Base-by-base conservation (phyloP, 2,113 vertebrate species). In the Grammomys surdaster region DNA sequence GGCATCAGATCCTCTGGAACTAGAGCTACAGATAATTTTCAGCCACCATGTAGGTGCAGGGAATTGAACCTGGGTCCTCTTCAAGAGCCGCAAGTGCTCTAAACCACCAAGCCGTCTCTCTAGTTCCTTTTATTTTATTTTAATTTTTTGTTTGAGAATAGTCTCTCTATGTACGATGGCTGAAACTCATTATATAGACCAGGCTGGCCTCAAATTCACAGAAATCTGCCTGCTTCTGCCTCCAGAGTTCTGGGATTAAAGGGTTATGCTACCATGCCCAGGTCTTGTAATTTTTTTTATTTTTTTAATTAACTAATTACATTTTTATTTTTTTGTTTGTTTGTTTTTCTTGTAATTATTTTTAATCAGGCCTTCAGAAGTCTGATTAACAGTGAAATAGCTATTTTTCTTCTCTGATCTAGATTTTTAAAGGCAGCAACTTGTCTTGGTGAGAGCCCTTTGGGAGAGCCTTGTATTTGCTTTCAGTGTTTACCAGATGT, bases 401-500 rank as follows among this genome's bases (percentile, higher is more conserved):
- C 28, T 93, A 28, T 91, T 89, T 63, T 63, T 87, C 78, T 95
- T 80, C 60, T 58, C 75, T 92, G 51, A 20, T 26, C 60, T 80
- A 46, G 40, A 40, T 96, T 77, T 95, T 87, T 84, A 96, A 94
- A 51, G 72, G 67, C 36, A 89, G 75, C 78, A 77, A 77, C 93
- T 94, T 3, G 65, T 90, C 56, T 93, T 94, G 24, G 36, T 90
- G 84, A 76, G 98, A 97, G 20, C 72, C 51, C 48, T 70, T 97
- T 82, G 84, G 56, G 93, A 97, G 96, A 65, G 28, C 92, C n/a
- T 90, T 92, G 84, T 90, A 93, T 87, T 90, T 69, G 36, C 95
- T 97, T 94, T 72, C 92, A 69, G 86, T 97, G 78, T 97, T 97
- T 26, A 36, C 7, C 81, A 89, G 78, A 93, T 86, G 19, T 36